Evolutionary conservation across 2,797 vertebrate species (phyloP).

Genomic region (Rhinella marina): DNA sequence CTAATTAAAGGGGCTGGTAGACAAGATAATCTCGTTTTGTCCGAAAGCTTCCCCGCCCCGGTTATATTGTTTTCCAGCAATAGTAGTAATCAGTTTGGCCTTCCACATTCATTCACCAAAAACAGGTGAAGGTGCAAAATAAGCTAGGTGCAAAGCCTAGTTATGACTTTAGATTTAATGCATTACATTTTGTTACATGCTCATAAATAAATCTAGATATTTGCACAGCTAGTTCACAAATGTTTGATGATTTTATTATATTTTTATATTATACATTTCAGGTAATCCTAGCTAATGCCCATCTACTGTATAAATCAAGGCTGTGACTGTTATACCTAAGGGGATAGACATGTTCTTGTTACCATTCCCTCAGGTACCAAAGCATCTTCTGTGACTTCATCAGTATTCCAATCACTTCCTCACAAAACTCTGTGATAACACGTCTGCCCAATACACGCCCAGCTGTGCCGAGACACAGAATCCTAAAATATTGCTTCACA

Average conservation of each 20-base stretch:
- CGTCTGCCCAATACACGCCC: constrained; percentile 13
- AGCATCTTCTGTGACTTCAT: not conserved
- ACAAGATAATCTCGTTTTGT: too few species aligned
- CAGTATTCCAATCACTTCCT: constrained; percentile 1
- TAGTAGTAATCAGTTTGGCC: too few species aligned
- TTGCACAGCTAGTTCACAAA: not conserved
- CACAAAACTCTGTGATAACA: constrained; percentile 3
- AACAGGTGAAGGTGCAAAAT: too few species aligned
- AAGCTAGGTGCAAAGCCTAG: not conserved
- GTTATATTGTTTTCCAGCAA: too few species aligned
- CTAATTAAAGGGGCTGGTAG: too few species aligned
- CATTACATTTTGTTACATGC: not conserved
- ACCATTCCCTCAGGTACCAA: not conserved
- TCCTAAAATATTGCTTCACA: constrained; percentile 7
- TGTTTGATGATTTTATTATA: not conserved
- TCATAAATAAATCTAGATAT: not conserved
- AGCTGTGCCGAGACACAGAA: not conserved
- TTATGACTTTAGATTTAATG: not conserved
- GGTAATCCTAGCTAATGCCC: not conserved
- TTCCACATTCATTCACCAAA: too few species aligned
- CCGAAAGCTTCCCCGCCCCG: too few species aligned
- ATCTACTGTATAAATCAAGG: not conserved
- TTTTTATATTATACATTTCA: not conserved
- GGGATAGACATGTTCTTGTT: not conserved
- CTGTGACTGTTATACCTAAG: not conserved